Evolutionary conservation across 2,797 vertebrate genomes (phyloP).

Genomic region (Centroberyx gerrardi): DNA sequence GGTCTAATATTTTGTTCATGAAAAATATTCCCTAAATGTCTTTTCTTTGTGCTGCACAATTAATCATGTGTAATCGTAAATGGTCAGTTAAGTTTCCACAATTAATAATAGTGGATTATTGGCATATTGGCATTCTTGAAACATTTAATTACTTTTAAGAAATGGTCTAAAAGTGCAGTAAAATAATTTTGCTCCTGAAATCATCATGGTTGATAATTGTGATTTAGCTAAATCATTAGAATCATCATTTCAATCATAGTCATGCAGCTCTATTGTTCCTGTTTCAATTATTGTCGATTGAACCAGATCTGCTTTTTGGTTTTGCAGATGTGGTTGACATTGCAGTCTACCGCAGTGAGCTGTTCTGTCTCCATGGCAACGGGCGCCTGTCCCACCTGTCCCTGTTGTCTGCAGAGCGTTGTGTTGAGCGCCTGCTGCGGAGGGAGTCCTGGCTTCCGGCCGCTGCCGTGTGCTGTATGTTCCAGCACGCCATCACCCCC

Average conservation of each 20-base stretch:
- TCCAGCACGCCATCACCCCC: conserved; percentile 88
- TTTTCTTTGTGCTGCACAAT: background rate
- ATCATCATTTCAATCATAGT: background rate
- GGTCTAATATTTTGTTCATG: background rate
- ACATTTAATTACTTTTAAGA: background rate
- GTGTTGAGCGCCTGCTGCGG: conserved; percentile 92
- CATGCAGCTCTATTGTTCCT: background rate
- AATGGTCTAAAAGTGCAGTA: background rate
- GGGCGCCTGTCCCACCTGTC: conserved; percentile 93
- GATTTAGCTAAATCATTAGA: background rate
- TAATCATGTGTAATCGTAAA: background rate
- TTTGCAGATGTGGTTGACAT: conserved; percentile 91
- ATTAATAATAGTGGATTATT: background rate
- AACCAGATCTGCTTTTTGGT: conserved; percentile 21
- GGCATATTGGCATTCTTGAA: background rate
- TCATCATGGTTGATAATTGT: background rate
- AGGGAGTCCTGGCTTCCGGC: conserved; percentile 91
- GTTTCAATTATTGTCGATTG: background rate
- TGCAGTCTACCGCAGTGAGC: conserved; percentile 90
- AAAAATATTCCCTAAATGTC: background rate
- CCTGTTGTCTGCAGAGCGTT: conserved; percentile 91
- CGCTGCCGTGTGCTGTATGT: conserved; percentile 91
- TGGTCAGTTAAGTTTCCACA: background rate
- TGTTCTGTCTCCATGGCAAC: conserved; percentile 93
- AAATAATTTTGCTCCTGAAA: background rate